Conservation (phyloP, 2,113 vertebrate species). For the Proterorhinus semilunaris region DNA sequence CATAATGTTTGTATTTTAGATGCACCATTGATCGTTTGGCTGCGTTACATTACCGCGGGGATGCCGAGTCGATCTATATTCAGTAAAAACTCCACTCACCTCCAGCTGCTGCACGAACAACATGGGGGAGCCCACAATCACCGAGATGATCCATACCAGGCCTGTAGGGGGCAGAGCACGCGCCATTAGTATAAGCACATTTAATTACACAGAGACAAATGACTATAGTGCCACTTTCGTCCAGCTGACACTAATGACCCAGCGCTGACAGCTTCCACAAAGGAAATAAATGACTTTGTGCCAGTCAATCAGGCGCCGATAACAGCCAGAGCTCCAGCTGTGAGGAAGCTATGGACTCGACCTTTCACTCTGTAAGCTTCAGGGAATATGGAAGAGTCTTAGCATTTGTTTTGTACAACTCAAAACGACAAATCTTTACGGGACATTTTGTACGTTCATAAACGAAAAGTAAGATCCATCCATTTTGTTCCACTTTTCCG, state of each 20-base stretch:
- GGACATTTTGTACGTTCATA: too few species aligned
- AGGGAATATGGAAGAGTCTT: too few species aligned
- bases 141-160: constrained; percentile 77
- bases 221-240: background rate
- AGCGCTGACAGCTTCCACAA: background rate
- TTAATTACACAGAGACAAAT: background rate
- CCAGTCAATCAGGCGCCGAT: background rate
- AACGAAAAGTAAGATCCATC: too few species aligned
- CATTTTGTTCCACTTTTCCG: too few species aligned
- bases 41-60: background rate
- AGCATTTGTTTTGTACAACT: too few species aligned
- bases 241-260: background rate
- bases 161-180: constrained; percentile 57
- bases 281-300: background rate
- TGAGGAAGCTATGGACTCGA: background rate
- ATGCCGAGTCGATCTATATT: background rate
- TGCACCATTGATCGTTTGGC: background rate
- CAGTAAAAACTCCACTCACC: constrained; percentile 52
- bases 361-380: background rate
- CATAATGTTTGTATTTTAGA: too few species aligned
- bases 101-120: constrained; percentile 81
- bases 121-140: constrained; percentile 82
- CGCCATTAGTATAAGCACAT: background rate
- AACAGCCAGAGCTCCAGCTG: background rate
- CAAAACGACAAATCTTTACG: too few species aligned